Evolutionary conservation across 1,140 invertebrate species (phyloP).

Genomic region (Daktulosphaira vitifoliae): DNA sequence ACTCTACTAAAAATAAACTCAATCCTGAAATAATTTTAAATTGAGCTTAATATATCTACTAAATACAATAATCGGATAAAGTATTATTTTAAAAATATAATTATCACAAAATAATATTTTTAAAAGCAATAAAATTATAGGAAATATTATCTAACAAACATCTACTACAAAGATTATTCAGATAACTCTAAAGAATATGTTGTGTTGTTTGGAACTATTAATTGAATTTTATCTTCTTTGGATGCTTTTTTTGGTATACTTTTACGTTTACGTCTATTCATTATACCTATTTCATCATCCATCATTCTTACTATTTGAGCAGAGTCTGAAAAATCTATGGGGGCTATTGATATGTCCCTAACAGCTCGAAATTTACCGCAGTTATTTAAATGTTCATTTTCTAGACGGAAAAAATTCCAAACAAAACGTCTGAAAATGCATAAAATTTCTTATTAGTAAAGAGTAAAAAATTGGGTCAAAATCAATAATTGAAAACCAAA

Average conservation of each 20-base stretch:
- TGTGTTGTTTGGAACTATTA: neutral
- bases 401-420: constrained; percentile 88
- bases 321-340: constrained; percentile 75
- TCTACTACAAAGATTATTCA: constrained; percentile 5
- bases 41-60: too few species aligned
- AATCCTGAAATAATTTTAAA: too few species aligned
- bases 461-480: neutral
- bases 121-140: too few species aligned
- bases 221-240: constrained; percentile 36
- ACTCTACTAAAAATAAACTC: too few species aligned
- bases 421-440: constrained; percentile 63
- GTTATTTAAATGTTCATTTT: constrained; percentile 91
- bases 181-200: constrained; percentile 21
- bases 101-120: too few species aligned
- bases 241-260: constrained; percentile 35
- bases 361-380: constrained; percentile 89
- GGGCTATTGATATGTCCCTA: constrained; percentile 79
- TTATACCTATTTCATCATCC: constrained; percentile 84
- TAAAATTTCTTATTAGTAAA: too few species aligned
- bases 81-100: too few species aligned
- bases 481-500: neutral
- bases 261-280: constrained; percentile 51
- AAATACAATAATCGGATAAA: too few species aligned
- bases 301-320: constrained; percentile 86
- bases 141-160: too few species aligned